Conservation (phyloP, 2,113 vertebrate genomes). For the Crotophaga sulcirostris region DNA sequence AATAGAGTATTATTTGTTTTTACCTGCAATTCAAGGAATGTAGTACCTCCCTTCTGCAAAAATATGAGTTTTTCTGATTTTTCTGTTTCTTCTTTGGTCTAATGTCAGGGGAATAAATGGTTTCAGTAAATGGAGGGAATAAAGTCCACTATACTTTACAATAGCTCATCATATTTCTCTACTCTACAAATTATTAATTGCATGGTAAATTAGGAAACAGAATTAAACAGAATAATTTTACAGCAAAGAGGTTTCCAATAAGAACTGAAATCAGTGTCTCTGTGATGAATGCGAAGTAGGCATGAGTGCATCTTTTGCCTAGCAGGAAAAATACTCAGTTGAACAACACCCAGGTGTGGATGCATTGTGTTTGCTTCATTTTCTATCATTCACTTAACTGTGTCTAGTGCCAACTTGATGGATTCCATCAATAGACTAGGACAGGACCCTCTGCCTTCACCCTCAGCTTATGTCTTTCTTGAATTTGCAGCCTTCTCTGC, state of each 20-base stretch:
- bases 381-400: neutral
- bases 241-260: neutral
- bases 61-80: constrained; percentile 80
- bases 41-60: constrained; percentile 80
- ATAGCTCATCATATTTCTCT: neutral
- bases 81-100: constrained; percentile 83
- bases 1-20: constrained; percentile 54
- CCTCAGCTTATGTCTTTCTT: neutral
- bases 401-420: neutral
- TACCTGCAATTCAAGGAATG: constrained; percentile 84
- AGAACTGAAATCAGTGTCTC: neutral
- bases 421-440: neutral
- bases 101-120: constrained; percentile 72
- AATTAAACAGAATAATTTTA: neutral
- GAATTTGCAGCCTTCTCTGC: neutral
- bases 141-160: neutral
- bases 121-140: constrained; percentile 47
- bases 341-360: neutral
- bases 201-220: constrained; percentile 3
- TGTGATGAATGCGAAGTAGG: neutral
- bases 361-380: neutral
- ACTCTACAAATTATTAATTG: neutral
- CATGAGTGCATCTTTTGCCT: accelerated
- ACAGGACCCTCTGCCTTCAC: neutral
- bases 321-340: neutral